Percentiles rank a stretch among this genome's conserved stretches.
Conservation (phyloP, 2,888 invertebrate genomes). For the Ectobius pallidus region DNA sequence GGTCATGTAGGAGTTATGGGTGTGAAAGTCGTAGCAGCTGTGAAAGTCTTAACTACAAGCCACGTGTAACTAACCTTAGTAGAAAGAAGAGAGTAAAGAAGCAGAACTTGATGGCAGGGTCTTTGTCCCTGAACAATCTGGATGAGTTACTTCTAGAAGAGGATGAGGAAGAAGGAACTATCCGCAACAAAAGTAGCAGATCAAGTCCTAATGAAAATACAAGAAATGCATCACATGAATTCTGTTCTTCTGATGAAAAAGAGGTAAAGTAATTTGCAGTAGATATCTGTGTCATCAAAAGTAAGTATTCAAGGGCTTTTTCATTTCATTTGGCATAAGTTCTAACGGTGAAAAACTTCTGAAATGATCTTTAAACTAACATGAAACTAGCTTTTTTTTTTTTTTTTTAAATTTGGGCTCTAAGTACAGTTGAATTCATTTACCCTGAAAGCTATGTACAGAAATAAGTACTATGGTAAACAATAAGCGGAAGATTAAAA, state of each 20-base stretch:
- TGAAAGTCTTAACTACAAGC: background rate
- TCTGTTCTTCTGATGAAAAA: constrained; percentile 7
- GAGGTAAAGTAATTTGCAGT: background rate
- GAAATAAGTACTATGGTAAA: no score
- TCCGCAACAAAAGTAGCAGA: background rate
- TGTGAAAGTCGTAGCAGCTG: background rate
- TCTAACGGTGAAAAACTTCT: no score
- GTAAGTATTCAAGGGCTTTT: no score
- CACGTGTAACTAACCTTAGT: background rate
- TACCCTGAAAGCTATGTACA: no score
- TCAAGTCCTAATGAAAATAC: background rate
- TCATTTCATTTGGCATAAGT: no score
- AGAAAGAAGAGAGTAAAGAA: background rate
- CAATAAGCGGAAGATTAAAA: no score
- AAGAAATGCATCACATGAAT: background rate
- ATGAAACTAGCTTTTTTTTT: no score
- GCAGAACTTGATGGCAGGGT: background rate
- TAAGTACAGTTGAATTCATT: no score
- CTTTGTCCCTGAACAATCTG: constrained; percentile 17
- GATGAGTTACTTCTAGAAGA: constrained; percentile 7
- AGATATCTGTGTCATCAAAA: background rate
- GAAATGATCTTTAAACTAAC: no score
- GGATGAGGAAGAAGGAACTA: background rate
- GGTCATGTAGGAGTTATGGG: background rate
- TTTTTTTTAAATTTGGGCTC: no score